Evolutionary conservation across 2,797 vertebrate genomes (phyloP), one percentile per base, ranked within the genome.

Genomic region (Centroberyx gerrardi): DNA sequence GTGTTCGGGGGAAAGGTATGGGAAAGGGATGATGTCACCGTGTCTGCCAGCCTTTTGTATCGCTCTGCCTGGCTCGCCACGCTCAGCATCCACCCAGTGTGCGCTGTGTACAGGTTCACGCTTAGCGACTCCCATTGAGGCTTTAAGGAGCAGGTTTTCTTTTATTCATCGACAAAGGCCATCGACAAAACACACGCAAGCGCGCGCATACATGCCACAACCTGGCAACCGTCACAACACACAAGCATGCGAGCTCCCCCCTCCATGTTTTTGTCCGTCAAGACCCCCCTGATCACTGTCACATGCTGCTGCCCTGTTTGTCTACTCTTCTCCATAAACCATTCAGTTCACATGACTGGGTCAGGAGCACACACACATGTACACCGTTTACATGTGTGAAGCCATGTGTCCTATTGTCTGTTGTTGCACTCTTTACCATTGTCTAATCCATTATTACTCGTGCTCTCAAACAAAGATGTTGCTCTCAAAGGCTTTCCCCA

Each of bases 21-120:
- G 38, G 84, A 90, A 88, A 89, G 68, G 80, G 93, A 95, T 95
- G 95, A 95, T 95, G 95, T 95, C 94, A 94, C 90, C 80, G 6
- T 85, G 86, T 90, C 90, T 91, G 87, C 87, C 78, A 88, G 91
- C 88, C 67, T 90, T 91, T 86, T 92, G 88, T 88, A 46, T 82
- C 42, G 40, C 74, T 82, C 72, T 69, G 64, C 63, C 55, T 18
- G 36, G 74, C 85, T 81, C 29, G 27, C 64, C 7, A 17, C 17
- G 58, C 18, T 71, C 81, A 51, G 72, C 87, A 81, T 63, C 78
- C 87, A 74, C 77, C 87, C 86, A 69, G 67, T 2, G 51, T 28
- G 72, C 2, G 65, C 4, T 15, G 42, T 55, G n/a, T 1, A 17
- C 22, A 17, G 62, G 48, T 64, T 69, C 74, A 55, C 28, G 27